Evolutionary conservation across 2,888 invertebrate genomes (phyloP).

Genomic region (Archips crataeganus): DNA sequence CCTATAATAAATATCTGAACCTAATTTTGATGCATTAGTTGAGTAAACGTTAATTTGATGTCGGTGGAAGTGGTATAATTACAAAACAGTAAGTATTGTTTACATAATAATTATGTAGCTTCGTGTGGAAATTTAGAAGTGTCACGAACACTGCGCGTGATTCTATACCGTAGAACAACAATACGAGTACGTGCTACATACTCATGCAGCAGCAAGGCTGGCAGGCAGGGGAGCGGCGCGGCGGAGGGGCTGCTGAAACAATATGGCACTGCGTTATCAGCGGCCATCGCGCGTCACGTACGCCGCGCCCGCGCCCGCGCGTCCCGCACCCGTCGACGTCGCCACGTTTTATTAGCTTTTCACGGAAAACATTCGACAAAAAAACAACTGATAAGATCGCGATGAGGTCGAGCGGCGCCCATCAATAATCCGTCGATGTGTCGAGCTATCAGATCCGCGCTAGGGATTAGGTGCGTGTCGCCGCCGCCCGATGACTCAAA

Average conservation of each 20-base stretch:
- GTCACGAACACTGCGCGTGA: slow-evolving; percentile 34
- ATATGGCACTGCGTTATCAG: slow-evolving; percentile 77
- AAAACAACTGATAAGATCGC: slow-evolving; percentile 81
- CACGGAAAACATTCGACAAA: slow-evolving; percentile 80
- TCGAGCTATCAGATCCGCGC: slow-evolving; percentile 44
- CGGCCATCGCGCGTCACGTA: slow-evolving; percentile 67
- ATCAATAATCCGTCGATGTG: slow-evolving; percentile 74
- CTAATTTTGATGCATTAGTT: neutral
- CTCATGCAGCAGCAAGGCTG: slow-evolving; percentile 49
- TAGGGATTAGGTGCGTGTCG: slow-evolving; percentile 38
- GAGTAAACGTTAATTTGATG: neutral
- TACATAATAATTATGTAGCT: neutral
- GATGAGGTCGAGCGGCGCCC: slow-evolving; percentile 77
- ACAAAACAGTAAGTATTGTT: neutral
- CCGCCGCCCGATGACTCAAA: slow-evolving; percentile 32
- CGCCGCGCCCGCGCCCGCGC: slow-evolving; percentile 54
- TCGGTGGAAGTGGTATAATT: neutral
- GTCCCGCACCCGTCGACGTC: slow-evolving; percentile 49
- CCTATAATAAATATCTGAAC: neutral
- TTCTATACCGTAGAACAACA: slow-evolving; percentile 25
- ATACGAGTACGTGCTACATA: slow-evolving; percentile 45
- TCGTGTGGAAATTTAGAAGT: slow-evolving; percentile 2
- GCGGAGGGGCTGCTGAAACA: slow-evolving; percentile 63
- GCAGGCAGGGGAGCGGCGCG: slow-evolving; percentile 46
- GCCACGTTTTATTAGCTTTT: slow-evolving; percentile 70